phyloP scores from a whole-genome alignment of 2,113 vertebrate species.

The Morone chrysops region DNA sequence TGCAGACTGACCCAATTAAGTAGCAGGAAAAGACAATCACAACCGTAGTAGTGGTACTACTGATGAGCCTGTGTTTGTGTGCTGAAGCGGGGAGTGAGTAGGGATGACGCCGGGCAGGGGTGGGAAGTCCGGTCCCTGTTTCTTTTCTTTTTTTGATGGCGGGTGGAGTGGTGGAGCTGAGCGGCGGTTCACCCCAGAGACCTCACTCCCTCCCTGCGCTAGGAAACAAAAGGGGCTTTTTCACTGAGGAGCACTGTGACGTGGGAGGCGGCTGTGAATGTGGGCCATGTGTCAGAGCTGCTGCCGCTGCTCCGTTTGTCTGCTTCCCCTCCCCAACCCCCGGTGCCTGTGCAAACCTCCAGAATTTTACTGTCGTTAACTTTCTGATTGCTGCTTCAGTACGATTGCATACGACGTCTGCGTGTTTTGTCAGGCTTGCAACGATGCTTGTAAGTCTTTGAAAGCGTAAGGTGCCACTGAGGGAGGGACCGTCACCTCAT shows the following conservation, averaged over 20 bases:
- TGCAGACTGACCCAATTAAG: constrained; percentile 75
- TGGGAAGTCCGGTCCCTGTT: constrained; percentile 67
- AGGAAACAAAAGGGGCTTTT: constrained; percentile 79
- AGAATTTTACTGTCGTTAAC: constrained; percentile 4
- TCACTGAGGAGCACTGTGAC: constrained; percentile 77
- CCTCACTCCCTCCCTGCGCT: constrained; percentile 67
- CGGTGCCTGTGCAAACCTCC: constrained; percentile 43
- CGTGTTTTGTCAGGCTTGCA: constrained; percentile 26
- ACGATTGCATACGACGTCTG: background rate
- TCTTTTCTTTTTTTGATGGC: constrained; percentile 54
- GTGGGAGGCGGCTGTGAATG: constrained; percentile 80
- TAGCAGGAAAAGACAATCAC: constrained; percentile 66
- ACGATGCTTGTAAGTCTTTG: constrained; percentile 37
- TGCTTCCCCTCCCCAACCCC: constrained; percentile 58
- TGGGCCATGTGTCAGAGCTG: constrained; percentile 81
- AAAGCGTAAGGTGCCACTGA: constrained; percentile 2
- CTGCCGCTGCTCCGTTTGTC: constrained; percentile 58
- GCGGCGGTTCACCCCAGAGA: constrained; percentile 77
- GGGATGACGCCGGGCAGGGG: constrained; percentile 62
- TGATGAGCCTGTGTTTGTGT: constrained; percentile 78
- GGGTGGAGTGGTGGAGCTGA: constrained; percentile 70
- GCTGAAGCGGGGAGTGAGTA: constrained; percentile 67
- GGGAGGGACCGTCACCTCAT: constrained; percentile 27
- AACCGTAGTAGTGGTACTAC: constrained; percentile 43
- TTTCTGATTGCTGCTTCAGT: constrained; percentile 17